phyloP scores from a whole-genome alignment of 2,113 vertebrate genomes.

The Silurus asotus region DNA sequence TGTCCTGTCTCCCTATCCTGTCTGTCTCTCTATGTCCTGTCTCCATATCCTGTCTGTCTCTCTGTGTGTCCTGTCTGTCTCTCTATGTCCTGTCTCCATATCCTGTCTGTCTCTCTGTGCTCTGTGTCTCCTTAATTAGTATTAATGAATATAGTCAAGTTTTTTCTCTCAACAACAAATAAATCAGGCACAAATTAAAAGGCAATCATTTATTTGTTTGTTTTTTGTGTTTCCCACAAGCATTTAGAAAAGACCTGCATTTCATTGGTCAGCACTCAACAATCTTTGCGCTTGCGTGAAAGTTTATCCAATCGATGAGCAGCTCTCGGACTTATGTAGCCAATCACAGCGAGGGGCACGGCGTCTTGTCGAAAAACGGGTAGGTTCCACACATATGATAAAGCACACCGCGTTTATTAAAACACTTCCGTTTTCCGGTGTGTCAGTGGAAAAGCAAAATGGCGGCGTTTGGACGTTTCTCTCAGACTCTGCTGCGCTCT shows the following conservation, averaged over 20 bases:
- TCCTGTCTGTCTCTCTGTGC: neutral
- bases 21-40: neutral
- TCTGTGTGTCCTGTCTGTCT: neutral
- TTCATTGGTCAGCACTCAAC: neutral
- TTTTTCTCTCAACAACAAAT: too few relatives aligned
- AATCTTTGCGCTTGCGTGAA: neutral
- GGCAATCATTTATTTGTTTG: too few relatives aligned
- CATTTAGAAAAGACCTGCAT: neutral
- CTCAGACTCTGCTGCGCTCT: slow-evolving; percentile 56
- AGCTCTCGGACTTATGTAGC: neutral
- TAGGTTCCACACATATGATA: neutral
- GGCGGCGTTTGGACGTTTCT: slow-evolving; percentile 65
- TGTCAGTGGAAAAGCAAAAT: slow-evolving; percentile 59
- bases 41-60: neutral
- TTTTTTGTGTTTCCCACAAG: neutral
- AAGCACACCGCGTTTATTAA: neutral
- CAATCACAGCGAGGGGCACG: neutral
- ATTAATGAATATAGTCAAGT: too few relatives aligned
- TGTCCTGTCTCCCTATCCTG: neutral
- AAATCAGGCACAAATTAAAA: too few relatives aligned
- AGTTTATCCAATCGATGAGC: neutral
- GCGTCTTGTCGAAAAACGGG: neutral
- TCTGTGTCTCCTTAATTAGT: neutral
- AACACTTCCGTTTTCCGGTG: neutral
- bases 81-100: too few relatives aligned